Base-by-base conservation (phyloP, 2,888 invertebrate species). In the Congeria kusceri region DNA sequence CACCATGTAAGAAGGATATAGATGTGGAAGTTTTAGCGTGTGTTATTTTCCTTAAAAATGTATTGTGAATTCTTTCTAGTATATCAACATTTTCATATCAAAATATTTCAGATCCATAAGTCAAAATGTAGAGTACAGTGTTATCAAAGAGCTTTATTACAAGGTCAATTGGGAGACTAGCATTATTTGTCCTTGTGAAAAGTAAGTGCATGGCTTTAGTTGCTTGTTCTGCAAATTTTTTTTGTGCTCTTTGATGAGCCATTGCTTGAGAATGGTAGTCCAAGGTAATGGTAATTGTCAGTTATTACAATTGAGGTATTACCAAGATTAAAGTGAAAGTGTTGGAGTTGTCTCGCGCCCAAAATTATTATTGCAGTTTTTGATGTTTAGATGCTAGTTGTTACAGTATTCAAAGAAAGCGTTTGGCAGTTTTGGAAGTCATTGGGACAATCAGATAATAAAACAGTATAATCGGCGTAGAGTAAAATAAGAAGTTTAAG, bases 381-480 rank as follows among this genome's bases (percentile, higher is more conserved):
- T 81, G 27, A 71, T 58, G 9, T 44, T 44, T 47, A 78, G 47
- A 32, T 82, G 67, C 80, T 73, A 80, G 13, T 23, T 15, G 11
- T 65, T 25, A 49, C 82, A 76, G 27, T 76, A 82, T 18, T 72
- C 44, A 65, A 53, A 29, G 53, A 75, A 81, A 32, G 5, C 15
- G 44, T 78, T 39, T 23, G 78, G 27, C 53, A 27, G 15, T 46
- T 64, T 61, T 74, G 71, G 5, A 75, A 57, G 56, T 77, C 75
- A 5, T 59, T 20, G 1, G 46, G 29, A 9, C 20, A 20, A 32
- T 75, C 67, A 1, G 82, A 44, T 3, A 82, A 11, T 13, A 82
- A 28, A 25, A 77, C 67, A 27, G 71, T 81, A 49, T 81, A 77
- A 49, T 81, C 81, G 11, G 77, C 81, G 44, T 77, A 70, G 20